Evolutionary conservation across 2,797 vertebrate species (phyloP).

Genomic region (Sus cebifrons): DNA sequence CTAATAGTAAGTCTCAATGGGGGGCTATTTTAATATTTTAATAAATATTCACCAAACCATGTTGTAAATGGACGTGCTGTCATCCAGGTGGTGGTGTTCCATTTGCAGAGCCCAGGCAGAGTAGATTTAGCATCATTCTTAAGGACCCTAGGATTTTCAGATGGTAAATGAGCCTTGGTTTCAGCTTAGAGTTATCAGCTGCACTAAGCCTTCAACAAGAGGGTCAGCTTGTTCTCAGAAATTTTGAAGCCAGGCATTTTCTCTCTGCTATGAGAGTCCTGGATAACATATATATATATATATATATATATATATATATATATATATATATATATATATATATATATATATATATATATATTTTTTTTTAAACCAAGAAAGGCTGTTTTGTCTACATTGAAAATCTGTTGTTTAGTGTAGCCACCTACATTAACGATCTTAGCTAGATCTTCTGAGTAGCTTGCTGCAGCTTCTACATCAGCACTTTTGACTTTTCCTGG

Average conservation of each 20-base stretch:
- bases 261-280: neutral
- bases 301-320: too few species aligned
- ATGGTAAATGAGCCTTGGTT: neutral
- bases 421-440: neutral
- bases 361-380: neutral
- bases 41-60: neutral
- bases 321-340: too few species aligned
- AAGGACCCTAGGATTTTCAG: neutral
- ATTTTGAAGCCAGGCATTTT: neutral
- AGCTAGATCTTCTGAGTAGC: neutral
- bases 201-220: neutral
- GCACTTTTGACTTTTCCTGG: neutral
- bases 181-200: neutral
- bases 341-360: too few species aligned
- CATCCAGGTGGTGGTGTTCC: neutral
- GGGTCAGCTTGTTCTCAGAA: neutral
- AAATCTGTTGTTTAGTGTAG: neutral
- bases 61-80: neutral
- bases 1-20: neutral
- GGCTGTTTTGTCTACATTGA: neutral
- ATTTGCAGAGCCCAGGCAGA: neutral
- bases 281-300: neutral
- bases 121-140: neutral
- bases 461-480: neutral
- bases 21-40: neutral